These are phyloP conservation scores for Drosophila nasuta DNA, from an alignment of 1,140 invertebrate species.

Conservation along the genomic window DNA sequence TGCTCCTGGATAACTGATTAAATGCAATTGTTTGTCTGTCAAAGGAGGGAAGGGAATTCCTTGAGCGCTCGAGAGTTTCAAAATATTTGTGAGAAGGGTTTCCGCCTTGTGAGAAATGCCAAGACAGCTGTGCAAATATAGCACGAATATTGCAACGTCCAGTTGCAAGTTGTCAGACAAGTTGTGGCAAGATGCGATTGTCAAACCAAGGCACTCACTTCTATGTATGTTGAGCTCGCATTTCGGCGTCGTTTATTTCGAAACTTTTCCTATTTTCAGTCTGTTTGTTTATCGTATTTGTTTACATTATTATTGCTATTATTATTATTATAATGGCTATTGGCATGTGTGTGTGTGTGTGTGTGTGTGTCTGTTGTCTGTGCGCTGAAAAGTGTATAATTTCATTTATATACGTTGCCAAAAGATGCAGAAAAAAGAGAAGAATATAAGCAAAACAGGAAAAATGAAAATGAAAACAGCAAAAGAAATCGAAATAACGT, in stretches of 20 bases:
- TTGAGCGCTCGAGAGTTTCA: conserved; percentile 40
- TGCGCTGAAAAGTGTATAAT: conserved; percentile 55
- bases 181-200: background rate
- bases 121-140: conserved; percentile 37
- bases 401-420: conserved; percentile 53
- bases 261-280: conserved; percentile 53
- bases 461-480: conserved; percentile 37
- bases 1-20: conserved; percentile 66
- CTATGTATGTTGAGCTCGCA: background rate
- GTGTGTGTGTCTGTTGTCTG: conserved; percentile 19
- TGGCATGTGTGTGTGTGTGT: conserved; percentile 20
- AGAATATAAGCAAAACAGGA: conserved; percentile 23
- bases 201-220: too few species aligned
- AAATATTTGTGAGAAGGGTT: conserved; percentile 48
- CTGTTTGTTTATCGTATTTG: conserved; percentile 55
- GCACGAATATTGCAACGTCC: conserved; percentile 8
- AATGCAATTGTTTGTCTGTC: conserved; percentile 60
- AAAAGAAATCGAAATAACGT: conserved; percentile 48
- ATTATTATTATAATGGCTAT: conserved; percentile 34
- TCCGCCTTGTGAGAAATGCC: conserved; percentile 19
- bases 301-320: conserved; percentile 40
- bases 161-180: conserved; percentile 3
- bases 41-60: conserved; percentile 10
- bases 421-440: conserved; percentile 21
- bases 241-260: conserved; percentile 21